phyloP scores from a whole-genome alignment of 1,140 invertebrate species.

The Zaprionus taronus region DNA sequence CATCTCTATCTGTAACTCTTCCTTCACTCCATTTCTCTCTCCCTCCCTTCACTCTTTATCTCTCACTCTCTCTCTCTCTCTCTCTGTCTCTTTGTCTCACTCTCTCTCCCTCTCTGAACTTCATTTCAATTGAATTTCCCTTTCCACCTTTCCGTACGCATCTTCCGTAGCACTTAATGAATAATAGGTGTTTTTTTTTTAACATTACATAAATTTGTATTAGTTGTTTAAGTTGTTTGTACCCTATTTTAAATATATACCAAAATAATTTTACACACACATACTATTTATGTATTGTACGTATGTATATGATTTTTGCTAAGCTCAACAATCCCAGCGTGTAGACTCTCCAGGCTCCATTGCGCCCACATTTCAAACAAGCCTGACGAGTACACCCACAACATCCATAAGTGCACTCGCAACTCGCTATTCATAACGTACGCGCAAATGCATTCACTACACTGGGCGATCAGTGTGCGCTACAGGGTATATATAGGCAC shows the following conservation, averaged over 20 bases:
- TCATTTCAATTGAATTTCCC: neutral
- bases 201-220: conserved; percentile 59
- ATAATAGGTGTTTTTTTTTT: conserved; percentile 72
- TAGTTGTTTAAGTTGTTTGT: conserved; percentile 60
- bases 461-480: neutral
- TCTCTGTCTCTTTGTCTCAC: neutral
- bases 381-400: conserved; percentile 3
- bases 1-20: conserved; percentile 19
- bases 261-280: conserved; percentile 28
- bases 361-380: neutral
- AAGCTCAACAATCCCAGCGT: neutral
- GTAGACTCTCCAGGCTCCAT: neutral
- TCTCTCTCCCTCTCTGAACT: neutral
- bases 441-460: neutral
- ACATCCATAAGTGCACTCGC: conserved; percentile 12
- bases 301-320: conserved; percentile 17
- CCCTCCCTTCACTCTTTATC: neutral
- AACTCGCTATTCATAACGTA: conserved; percentile 5
- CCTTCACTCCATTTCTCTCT: neutral
- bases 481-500: neutral
- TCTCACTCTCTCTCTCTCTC: conserved; percentile 7
- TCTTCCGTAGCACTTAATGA: conserved; percentile 7
- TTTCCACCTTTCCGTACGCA: conserved; percentile 1
- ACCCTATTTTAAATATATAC: conserved; percentile 59
- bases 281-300: neutral